Conservation (phyloP, 2,113 vertebrate genomes). For the Aptenodytes forsteri region DNA sequence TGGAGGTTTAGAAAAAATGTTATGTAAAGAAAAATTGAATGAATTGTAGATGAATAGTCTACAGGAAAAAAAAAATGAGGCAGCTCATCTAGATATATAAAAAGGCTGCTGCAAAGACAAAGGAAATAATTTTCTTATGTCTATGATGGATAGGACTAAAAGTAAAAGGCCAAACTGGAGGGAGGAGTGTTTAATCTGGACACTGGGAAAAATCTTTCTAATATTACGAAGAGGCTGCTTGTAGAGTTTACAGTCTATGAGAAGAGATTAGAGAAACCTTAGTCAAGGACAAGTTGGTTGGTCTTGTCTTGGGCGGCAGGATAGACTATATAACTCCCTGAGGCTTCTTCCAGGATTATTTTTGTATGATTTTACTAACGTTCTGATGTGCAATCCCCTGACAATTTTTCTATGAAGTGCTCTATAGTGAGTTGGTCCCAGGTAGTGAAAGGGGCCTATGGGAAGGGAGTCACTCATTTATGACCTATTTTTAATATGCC, state of each 20-base stretch:
- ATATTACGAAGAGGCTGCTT: not conserved
- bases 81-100: not conserved
- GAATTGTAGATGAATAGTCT: not conserved
- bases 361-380: not conserved
- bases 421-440: not conserved
- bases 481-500: not conserved
- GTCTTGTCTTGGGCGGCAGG: not conserved
- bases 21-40: not conserved
- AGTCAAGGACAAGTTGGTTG: not conserved
- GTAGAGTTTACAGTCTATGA: not conserved
- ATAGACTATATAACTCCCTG: not conserved
- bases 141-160: not conserved
- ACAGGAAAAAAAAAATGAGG: not conserved
- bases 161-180: not conserved
- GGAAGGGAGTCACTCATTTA: not conserved
- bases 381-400: not conserved
- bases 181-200: not conserved
- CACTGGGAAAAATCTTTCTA: not conserved
- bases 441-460: not conserved
- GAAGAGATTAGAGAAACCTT: not conserved
- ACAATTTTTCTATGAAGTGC: not conserved
- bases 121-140: not conserved
- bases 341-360: not conserved
- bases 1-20: not conserved
- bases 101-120: not conserved